Conservation (phyloP, 1,140 invertebrate genomes). For the Philotrypesis tridentata region DNA sequence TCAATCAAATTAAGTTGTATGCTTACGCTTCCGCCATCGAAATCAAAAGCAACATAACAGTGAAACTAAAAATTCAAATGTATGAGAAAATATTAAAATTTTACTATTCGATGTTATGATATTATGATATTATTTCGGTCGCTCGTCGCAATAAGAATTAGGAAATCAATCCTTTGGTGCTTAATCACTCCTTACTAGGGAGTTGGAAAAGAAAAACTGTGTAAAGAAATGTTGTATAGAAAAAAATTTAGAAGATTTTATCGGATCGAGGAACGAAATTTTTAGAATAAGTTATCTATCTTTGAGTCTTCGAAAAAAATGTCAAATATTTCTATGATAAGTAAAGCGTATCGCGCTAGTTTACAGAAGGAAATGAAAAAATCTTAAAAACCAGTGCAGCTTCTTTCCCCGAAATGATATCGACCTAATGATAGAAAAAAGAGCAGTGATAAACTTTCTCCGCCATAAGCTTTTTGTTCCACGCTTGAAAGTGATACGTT, state of each 20-base stretch:
- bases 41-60: background rate
- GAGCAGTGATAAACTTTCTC: constrained; percentile 45
- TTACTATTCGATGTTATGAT: constrained; percentile 38
- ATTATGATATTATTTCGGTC: constrained; percentile 22
- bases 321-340: constrained; percentile 21
- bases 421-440: constrained; percentile 28
- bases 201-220: constrained; percentile 28
- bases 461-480: constrained; percentile 37
- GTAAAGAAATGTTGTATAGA: constrained; percentile 48
- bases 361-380: constrained; percentile 1
- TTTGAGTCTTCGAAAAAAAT: constrained; percentile 30
- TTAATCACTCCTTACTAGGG: constrained; percentile 13
- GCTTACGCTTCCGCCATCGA: constrained; percentile 34
- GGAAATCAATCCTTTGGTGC: constrained; percentile 46
- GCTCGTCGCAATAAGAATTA: constrained; percentile 47
- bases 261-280: constrained; percentile 33
- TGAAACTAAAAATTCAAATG: background rate
- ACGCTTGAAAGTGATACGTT: constrained; percentile 32
- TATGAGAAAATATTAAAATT: constrained; percentile 1
- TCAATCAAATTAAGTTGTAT: constrained; percentile 28
- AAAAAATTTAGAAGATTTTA: constrained; percentile 45
- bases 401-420: constrained; percentile 5
- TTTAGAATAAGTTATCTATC: constrained; percentile 36
- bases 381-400: constrained; percentile 32
- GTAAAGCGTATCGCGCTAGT: constrained; percentile 18